Percentiles rank a stretch among this genome's conserved stretches.
phyloP scores from a whole-genome alignment of 2,113 vertebrate species.

The Vanacampus margaritifer region DNA sequence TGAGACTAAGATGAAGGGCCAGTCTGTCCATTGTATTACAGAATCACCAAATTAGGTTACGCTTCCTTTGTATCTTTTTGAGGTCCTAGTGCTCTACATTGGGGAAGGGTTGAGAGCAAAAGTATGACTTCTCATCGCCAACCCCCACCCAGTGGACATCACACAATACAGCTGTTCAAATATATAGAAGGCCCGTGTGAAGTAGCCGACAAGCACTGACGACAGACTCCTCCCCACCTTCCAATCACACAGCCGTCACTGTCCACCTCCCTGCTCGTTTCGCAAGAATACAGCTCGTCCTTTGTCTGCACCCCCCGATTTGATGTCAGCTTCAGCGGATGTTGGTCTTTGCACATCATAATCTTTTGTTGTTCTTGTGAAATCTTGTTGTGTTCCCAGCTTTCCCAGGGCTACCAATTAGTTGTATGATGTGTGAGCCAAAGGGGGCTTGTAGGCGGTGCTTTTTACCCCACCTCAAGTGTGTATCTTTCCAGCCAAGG shows the following conservation, averaged over 20 bases:
- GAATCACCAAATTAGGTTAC: slow-evolving; percentile 30
- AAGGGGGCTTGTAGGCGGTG: background rate
- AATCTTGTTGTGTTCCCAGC: slow-evolving; percentile 47
- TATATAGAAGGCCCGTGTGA: slow-evolving; percentile 46
- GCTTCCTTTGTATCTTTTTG: slow-evolving; percentile 42
- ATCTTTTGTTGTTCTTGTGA: slow-evolving; percentile 41
- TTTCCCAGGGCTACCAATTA: slow-evolving; percentile 56
- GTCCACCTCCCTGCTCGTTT: slow-evolving; percentile 33
- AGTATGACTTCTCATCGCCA: slow-evolving; percentile 28
- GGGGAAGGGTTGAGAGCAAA: background rate
- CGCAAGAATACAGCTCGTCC: slow-evolving; percentile 30
- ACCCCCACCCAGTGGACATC: slow-evolving; percentile 32
- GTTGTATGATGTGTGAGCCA: slow-evolving; percentile 37
- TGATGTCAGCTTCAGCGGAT: slow-evolving; percentile 39
- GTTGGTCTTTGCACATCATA: slow-evolving; percentile 38
- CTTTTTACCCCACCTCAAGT: slow-evolving; percentile 17
- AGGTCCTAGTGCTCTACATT: slow-evolving; percentile 13
- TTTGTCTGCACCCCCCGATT: slow-evolving; percentile 30
- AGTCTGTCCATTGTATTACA: slow-evolving; percentile 20
- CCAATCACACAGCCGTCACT: slow-evolving; percentile 13
- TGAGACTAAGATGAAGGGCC: background rate
- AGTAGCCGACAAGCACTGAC: slow-evolving; percentile 22
- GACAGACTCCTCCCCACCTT: background rate
- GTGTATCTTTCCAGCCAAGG: slow-evolving; percentile 49
- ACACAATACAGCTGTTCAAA: slow-evolving; percentile 55